These are phyloP conservation scores for Pinctada fucata DNA, from an alignment of 2,888 invertebrate species.

Conservation along the genomic window DNA sequence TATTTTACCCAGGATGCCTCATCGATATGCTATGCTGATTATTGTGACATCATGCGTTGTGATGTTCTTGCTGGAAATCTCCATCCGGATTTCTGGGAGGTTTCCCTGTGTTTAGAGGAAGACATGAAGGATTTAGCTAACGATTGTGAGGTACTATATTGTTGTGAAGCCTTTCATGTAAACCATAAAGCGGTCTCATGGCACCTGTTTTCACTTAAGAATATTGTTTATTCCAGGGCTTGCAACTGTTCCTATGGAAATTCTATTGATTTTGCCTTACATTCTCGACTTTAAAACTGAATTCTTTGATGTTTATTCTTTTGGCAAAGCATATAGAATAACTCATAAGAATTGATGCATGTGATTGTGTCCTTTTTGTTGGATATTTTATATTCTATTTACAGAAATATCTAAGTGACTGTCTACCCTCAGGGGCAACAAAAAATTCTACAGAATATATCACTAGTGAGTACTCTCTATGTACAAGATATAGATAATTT, in stretches of 20 bases:
- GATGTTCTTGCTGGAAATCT: constrained; percentile 81
- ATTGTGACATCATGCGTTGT: constrained; percentile 97
- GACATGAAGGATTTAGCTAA: constrained; percentile 67
- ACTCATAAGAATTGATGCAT: too few species aligned
- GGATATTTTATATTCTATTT: not conserved
- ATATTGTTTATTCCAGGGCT: too few species aligned
- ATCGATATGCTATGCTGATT: constrained; percentile 94
- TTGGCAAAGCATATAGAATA: too few species aligned
- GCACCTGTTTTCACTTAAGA: too few species aligned
- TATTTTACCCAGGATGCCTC: constrained; percentile 86
- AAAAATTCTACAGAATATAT: constrained; percentile 50
- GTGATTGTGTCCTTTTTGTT: too few species aligned
- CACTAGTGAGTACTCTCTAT: constrained; percentile 81
- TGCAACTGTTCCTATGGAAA: too few species aligned
- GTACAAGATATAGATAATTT: too few species aligned
- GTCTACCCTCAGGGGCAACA: constrained; percentile 54
- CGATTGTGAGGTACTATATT: constrained; percentile 66
- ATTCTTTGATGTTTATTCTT: too few species aligned
- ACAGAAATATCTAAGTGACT: constrained; percentile 71
- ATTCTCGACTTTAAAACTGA: too few species aligned
- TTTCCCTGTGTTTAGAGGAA: constrained; percentile 73
- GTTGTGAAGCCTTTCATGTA: not conserved
- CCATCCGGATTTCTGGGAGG: constrained; percentile 67
- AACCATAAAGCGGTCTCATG: not conserved
- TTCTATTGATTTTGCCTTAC: too few species aligned